Base-by-base conservation (phyloP, 1,140 invertebrate species). In the Ceratina calcarata region DNA sequence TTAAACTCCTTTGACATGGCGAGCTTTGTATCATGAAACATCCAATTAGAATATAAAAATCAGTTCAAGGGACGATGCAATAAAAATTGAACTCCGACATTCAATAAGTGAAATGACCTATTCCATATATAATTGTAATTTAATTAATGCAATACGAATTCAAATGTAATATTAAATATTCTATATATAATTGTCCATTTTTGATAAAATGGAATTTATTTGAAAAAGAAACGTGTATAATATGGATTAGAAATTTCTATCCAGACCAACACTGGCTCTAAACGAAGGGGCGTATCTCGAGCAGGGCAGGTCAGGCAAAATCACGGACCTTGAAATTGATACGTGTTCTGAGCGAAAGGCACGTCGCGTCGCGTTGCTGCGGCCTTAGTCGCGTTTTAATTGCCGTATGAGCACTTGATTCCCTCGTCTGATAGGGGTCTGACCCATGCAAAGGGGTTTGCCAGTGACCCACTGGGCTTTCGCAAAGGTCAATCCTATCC, bases 391-490 rank as follows among this genome's bases (percentile, higher is more conserved):
- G 67, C 61, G 64, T 85, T 85, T 85, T 85, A 86, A 86, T 86
- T 86, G 84, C 80, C 67, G 73, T 80, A 82, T 77, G 76, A 83
- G 77, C 76, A 79, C 68, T 86, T 76, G 84, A 86, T 80, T 80
- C 83, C 77, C 80, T 57, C 60, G 24, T 64, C 65, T 78, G 85
- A 86, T 86, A 68, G 85, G 78, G 84, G 60, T 86, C 71, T 86
- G 72, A 70, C 22, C 74, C 61, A 76, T 79, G 85, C 80, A 83
- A 78, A 78, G 64, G 81, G 85, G 70, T 86, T 86, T 81, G 69
- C 78, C 81, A 81, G 49, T 86, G 85, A 86, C 85, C 85, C 78
- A 86, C 69, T 86, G 78, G 83, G 84, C 53, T 83, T 86, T 79
- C 78, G 32, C 74, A 61, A 65, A 86, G 85, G 84, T 86, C 84